Evolutionary conservation across 2,113 vertebrate genomes (phyloP), one percentile per base, ranked within the genome.

Genomic region (Numida meleagris): DNA sequence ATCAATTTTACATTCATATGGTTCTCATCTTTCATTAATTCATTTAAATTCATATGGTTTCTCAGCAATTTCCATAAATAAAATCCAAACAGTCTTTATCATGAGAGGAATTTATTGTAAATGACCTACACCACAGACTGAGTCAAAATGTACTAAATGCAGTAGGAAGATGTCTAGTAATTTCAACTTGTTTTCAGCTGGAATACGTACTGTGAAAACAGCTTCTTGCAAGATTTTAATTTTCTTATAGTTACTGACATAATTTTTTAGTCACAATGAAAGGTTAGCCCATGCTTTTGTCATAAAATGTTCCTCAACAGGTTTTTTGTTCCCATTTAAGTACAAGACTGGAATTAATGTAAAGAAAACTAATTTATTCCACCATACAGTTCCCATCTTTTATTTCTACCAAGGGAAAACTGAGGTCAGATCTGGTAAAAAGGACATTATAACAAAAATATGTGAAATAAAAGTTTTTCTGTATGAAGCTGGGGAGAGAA

Each of bases 71-170:
- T 89, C 33, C 33, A 34, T 12, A 63, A 51, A 42, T 18, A 6
- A 78, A 77, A 80, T 15, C 10, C 0, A 0, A 61, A 74, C 27
- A 66, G 7, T 13, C 4, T 70, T 61, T 42, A 9, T 23, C 10
- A 14, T 73, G n/a, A 74, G 34, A 68, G 14, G 23, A 62, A 38
- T 78, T 81, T 51, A n/a, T 5, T 78, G 14, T 15, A 59, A 17
- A 42, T 61, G 34, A 4, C 25, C 4, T 23, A 53, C 7, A 38
- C 75, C n/a, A 62, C 40, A 75, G 36, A 38, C 42, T 67, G 46
- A 91, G 12, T 46, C n/a, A 70, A 86, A 84, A 23, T 8, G 17
- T 70, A 12, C 29, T 58, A 25, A 88, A 71, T 19, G 5, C 9
- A 31, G 36, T 42, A 48, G 14, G 6, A 62, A 10, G 5, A 2